A percentile compares a stretch with the other conserved stretches of the same genome.
Conservation (phyloP, 2,797 vertebrate species). For the Capromys pilorides region DNA sequence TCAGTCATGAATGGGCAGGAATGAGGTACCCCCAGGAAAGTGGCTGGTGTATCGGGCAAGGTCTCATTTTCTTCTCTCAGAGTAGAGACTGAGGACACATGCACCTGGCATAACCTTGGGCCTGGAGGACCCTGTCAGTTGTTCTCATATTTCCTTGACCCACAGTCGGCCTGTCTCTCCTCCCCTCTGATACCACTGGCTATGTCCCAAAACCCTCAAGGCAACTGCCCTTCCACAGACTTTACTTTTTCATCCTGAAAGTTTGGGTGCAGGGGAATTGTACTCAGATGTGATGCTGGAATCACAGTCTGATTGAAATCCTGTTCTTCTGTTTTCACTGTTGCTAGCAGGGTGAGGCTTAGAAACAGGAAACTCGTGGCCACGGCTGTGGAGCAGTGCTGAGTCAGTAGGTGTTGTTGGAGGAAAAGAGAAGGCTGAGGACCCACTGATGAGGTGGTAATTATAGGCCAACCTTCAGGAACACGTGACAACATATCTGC, state of each 20-base stretch:
- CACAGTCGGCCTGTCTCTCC: not conserved
- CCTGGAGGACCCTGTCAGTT: not conserved
- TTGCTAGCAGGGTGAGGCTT: conserved; percentile 55
- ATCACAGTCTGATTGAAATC: not conserved
- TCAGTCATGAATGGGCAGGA: not conserved
- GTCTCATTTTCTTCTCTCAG: not conserved
- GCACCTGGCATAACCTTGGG: not conserved
- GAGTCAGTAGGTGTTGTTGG: not conserved
- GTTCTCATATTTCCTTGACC: not conserved
- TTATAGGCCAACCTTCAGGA: conserved; percentile 26
- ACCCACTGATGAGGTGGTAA: not conserved
- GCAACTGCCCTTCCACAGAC: not conserved
- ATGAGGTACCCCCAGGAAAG: not conserved
- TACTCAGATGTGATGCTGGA: not conserved
- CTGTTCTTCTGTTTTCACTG: conserved; percentile 37
- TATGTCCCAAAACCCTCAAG: not conserved
- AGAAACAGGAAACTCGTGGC: not conserved
- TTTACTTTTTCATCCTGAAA: not conserved
- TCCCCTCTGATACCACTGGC: not conserved
- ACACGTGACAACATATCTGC: not conserved
- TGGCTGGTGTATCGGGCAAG: not conserved
- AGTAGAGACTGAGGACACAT: not conserved
- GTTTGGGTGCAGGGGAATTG: not conserved
- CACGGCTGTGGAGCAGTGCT: conserved; percentile 12
- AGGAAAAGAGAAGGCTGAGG: not conserved